Conservation (phyloP, 2,888 invertebrate genomes). For the Ashinkailepas kermadecensis region DNA sequence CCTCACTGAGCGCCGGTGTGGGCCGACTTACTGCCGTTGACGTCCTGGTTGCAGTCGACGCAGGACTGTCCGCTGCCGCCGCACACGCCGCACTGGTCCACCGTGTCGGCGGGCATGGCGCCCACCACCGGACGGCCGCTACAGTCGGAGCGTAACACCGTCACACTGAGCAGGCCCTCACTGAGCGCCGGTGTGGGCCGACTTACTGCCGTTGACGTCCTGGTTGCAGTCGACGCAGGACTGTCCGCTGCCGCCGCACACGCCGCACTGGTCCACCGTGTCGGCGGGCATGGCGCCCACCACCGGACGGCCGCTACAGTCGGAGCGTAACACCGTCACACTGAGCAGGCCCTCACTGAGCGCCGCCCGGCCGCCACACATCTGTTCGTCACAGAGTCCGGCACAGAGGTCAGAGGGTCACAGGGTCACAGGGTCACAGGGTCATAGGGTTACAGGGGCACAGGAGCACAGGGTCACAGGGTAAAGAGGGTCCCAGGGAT, state of each 20-base stretch:
- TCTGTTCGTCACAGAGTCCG: neutral
- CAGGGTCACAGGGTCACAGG: too few relatives aligned
- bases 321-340: constrained; percentile 28
- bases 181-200: neutral
- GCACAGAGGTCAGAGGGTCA: too few relatives aligned
- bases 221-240: neutral
- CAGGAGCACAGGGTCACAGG: too few relatives aligned
- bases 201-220: constrained; percentile 1
- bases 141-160: constrained; percentile 27
- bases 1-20: too few relatives aligned
- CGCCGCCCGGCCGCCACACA: constrained; percentile 18
- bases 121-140: neutral
- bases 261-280: neutral
- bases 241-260: neutral
- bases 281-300: constrained; percentile 19
- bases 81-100: constrained; percentile 17
- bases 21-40: neutral
- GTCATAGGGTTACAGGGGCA: too few relatives aligned
- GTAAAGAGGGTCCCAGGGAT: too few relatives aligned
- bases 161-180: constrained; percentile 29
- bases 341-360: constrained; percentile 30
- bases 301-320: neutral
- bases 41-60: neutral
- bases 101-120: constrained; percentile 9
- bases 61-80: neutral